Conservation (phyloP, 2,113 vertebrate genomes). For the Oreocharis arfaki region DNA sequence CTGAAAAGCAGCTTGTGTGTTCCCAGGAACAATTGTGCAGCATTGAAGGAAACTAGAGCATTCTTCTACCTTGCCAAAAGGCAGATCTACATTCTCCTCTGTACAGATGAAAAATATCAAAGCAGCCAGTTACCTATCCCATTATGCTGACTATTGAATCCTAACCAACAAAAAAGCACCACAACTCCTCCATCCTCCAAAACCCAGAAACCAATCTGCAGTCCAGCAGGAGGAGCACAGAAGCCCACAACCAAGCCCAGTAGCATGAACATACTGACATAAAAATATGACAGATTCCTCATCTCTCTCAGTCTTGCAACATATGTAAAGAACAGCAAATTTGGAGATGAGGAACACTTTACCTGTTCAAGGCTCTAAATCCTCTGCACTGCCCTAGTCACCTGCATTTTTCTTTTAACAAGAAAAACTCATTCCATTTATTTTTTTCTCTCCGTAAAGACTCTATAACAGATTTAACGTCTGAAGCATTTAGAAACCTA, state of each 20-base stretch:
- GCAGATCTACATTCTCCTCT: neutral
- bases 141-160: neutral
- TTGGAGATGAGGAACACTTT: neutral
- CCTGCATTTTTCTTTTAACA: neutral
- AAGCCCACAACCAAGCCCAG: neutral
- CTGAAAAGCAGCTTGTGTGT: neutral
- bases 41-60: neutral
- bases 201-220: neutral
- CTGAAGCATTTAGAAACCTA: neutral
- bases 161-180: neutral
- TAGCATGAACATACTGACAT: neutral
- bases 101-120: neutral
- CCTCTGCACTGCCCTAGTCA: neutral
- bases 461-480: neutral
- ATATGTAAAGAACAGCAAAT: neutral
- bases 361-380: neutral
- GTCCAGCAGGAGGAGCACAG: neutral
- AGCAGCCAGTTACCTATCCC: neutral
- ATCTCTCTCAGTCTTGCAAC: neutral
- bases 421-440: neutral
- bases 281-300: neutral
- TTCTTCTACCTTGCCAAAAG: neutral
- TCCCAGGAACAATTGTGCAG: neutral
- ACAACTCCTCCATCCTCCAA: neutral
- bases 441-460: neutral